Percentiles rank a stretch among this genome's conserved stretches.
Evolutionary conservation across 1,140 invertebrate genomes (phyloP).

Genomic region (Temnothorax curvispinosus): DNA sequence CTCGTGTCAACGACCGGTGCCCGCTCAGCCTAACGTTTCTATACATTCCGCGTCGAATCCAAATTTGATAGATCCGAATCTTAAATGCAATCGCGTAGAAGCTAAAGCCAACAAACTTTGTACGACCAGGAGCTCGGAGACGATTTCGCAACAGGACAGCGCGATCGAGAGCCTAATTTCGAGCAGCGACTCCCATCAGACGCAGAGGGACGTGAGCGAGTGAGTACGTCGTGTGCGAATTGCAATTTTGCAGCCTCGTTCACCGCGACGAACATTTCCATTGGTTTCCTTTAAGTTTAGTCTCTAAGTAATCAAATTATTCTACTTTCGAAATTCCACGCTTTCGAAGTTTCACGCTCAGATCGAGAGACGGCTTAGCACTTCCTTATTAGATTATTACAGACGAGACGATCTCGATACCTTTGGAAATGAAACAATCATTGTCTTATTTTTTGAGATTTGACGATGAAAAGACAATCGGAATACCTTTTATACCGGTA

Average conservation of each 20-base stretch:
- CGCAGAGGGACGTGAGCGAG: constrained; percentile 76
- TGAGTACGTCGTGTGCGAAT: constrained; percentile 67
- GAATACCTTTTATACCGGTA: neutral
- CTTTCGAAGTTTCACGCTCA: neutral
- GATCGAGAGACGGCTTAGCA: neutral
- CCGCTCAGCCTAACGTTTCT: constrained; percentile 80
- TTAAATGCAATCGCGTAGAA: constrained; percentile 77
- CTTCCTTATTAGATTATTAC: neutral
- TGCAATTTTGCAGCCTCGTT: constrained; percentile 39
- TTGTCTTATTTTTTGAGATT: neutral
- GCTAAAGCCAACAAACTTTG: constrained; percentile 78
- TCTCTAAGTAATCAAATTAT: constrained; percentile 43
- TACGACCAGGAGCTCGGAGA: constrained; percentile 80
- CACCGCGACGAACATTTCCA: constrained; percentile 54
- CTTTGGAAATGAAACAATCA: constrained; percentile 16
- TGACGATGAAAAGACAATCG: constrained; percentile 1
- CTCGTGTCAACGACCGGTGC: constrained; percentile 80
- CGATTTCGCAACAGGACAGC: constrained; percentile 81
- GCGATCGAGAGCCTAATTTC: constrained; percentile 78
- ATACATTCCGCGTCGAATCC: constrained; percentile 84
- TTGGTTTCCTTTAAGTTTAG: constrained; percentile 43
- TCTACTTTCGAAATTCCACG: constrained; percentile 36
- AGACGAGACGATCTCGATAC: neutral
- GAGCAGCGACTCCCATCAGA: constrained; percentile 79
- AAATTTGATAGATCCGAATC: constrained; percentile 79